Base-by-base conservation (phyloP, 1,140 invertebrate genomes). In the Hyles vespertilio region DNA sequence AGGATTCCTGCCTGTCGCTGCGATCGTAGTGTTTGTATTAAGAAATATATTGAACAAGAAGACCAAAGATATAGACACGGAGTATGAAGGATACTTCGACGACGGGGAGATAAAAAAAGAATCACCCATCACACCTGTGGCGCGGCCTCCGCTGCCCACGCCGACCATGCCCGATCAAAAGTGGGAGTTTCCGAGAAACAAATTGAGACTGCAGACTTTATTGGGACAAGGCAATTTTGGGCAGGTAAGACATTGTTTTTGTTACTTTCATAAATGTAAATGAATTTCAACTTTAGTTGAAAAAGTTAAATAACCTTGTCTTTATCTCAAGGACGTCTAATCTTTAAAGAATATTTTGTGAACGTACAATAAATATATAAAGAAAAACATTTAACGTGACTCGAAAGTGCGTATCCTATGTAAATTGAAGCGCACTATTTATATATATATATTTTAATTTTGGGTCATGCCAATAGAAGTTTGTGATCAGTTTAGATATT, bases 171-270 rank as follows among this genome's bases (percentile, higher is more conserved):
- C 91, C 10, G 85, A 91, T 51, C 82, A 90, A 32, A 91, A 91
- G 72, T 96, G 95, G 93, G 95, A 96, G 74, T 94, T 96, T 67
- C 93, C 95, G 3, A 89, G 94, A 72, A 93, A 93, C 65, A 94
- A 95, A 75, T 87, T 97, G n/a, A 90, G 94, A 45, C 84, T 96
- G 36, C 94, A 96, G 72, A 95, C 94, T 43, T 89, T 96, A 36
- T 84, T 96, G 6, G 95, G 95, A 5, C 93, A 95, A 86, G 95
- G 95, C 40, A 96, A 96, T 80, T 96, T 97, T 79, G 95, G 95
- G 34, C 94, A 94, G 90, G 94, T 94, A 81, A 57, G 54, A 52
- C n/a, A 34, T 2, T 44, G 32, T 32, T 46, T 59, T 51, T 32
- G 1, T 51, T 51, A 32, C 33, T 32, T 10, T 7, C 3, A 34